A percentile compares a stretch with the other conserved stretches of the same genome.
phyloP scores from a whole-genome alignment of 2,113 vertebrate genomes.

The Sprattus sprattus region DNA sequence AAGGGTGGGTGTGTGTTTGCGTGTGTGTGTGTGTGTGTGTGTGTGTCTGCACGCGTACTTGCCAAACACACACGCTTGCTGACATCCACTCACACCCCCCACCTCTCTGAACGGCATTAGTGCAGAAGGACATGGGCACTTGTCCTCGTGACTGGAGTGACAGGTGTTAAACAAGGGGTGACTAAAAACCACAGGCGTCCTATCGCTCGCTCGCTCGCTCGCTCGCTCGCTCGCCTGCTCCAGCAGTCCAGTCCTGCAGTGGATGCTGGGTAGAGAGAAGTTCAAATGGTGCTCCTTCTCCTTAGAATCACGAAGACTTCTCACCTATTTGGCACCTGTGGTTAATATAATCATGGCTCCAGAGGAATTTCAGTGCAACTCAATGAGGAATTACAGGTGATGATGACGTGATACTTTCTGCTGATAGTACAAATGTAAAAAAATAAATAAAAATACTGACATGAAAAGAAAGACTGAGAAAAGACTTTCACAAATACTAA shows the following conservation, averaged over 20 bases:
- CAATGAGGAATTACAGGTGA: not conserved
- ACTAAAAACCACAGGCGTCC: conserved; percentile 17
- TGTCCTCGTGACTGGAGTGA: conserved; percentile 74
- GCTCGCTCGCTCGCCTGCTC: not conserved
- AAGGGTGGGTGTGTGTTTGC: not conserved
- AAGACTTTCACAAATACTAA: not conserved
- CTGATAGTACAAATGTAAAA: not conserved
- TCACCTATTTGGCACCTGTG: not conserved
- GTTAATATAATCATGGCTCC: not conserved
- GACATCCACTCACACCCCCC: conserved; percentile 38
- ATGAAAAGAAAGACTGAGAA: not conserved
- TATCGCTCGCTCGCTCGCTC: not conserved
- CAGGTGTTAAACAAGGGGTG: conserved; percentile 75
- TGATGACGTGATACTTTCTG: not conserved
- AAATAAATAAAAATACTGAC: not conserved
- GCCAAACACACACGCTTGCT: conserved; percentile 39
- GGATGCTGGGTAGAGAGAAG: not conserved
- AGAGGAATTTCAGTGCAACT: not conserved
- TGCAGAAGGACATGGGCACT: conserved; percentile 65
- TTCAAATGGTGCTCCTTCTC: not conserved
- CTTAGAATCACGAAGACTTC: not conserved
- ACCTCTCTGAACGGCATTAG: conserved; percentile 37
- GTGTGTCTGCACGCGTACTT: not conserved
- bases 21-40: not conserved
- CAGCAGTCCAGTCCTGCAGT: not conserved